Evolutionary conservation across 2,888 invertebrate genomes (phyloP), one percentile per base, ranked within the genome.

Genomic region (Cacoxenus indagator): DNA sequence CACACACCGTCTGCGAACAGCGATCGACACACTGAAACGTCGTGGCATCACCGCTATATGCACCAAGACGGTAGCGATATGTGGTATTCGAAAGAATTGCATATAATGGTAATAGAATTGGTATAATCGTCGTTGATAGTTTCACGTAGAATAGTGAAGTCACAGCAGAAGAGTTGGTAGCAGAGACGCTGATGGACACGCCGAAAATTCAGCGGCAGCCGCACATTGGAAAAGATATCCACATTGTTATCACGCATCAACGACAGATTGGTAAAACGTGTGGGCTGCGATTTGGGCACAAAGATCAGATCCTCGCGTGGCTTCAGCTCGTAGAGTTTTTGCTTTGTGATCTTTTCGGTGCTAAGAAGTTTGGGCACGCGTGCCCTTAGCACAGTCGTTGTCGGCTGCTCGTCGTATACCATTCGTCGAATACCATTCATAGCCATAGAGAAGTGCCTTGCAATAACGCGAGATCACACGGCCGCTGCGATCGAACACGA

Each of bases 401-500:
- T 75, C 1, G 84, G 74, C 14, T 67, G 59, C 59, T 78, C 78
- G 1, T 73, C 69, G 68, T 2, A 83, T 75, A 14, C 84, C 76
- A 86, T 88, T 74, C 89, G 90, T 5, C 84, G 86, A 27, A 90
- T 91, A 4, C 90, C 89, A 85, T 87, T 89, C 73, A 90, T 91
- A 2, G 88, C 89, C 79, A 76, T 85, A 87, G 46, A 87, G 71
- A 69, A 88, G 84, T 2, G 76, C 75, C 69, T 88, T 88, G 1
- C 88, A 79, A 61, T 88, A 88, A 0, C 86, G 81, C 9, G 93
- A 92, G 14, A 95, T 89, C n/a, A 96, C 89, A 0, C 88, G 88
- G 0, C 96, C 96, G n/a, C 87, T 87, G 54, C 93, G 90, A 82
- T 95, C 91, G 73, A 95, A 93, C 0, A 92, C 94, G 0, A 96